Percentiles rank a stretch among this genome's conserved stretches.
Evolutionary conservation across 1,140 invertebrate genomes (phyloP).

Genomic region (Aphelinus atriplicis): DNA sequence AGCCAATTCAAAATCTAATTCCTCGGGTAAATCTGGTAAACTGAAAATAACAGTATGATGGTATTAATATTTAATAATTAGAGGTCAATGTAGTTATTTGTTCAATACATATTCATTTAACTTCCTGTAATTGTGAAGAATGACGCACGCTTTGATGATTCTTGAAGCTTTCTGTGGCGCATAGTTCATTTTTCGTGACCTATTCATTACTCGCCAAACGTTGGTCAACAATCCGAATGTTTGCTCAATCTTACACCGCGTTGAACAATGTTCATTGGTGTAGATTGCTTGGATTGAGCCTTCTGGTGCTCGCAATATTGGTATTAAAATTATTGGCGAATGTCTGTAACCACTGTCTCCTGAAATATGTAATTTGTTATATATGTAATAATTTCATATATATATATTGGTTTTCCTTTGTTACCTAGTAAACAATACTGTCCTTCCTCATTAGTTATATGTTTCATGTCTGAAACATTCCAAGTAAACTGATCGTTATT

Average conservation of each 20-base stretch:
- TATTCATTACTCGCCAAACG: neutral
- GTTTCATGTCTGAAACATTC: neutral
- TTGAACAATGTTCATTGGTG: neutral
- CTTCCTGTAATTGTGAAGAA: no score
- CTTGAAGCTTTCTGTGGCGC: no score
- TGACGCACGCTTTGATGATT: no score
- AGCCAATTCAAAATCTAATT: no score
- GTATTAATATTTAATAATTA: no score
- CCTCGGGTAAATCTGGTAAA: no score
- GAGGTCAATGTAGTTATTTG: no score
- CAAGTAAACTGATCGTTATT: slow-evolving; percentile 1
- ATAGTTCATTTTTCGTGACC: neutral
- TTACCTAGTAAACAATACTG: neutral
- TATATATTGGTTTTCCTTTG: no score
- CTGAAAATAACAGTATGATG: no score
- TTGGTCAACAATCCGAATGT: neutral
- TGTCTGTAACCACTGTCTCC: no score
- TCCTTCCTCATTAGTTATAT: neutral
- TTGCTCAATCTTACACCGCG: slow-evolving; percentile 7
- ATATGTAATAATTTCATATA: no score
- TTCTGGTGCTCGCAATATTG: neutral
- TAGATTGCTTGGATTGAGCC: neutral
- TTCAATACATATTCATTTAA: neutral
- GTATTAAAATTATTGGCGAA: no score
- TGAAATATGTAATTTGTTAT: neutral